These are phyloP conservation scores for Biston betularia DNA, from an alignment of 2,888 invertebrate species.

Conservation along the genomic window DNA sequence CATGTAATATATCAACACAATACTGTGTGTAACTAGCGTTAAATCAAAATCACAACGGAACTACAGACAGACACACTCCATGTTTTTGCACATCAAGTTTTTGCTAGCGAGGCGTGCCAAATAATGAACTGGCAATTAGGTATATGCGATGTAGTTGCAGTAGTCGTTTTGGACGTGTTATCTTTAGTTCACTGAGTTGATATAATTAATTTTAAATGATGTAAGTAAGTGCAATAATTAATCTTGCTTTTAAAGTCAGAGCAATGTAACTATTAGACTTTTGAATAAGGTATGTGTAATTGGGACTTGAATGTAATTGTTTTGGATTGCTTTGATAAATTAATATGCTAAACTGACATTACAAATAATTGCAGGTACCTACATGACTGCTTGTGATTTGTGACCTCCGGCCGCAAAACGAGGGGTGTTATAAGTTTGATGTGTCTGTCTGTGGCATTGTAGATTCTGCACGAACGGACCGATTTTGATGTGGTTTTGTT, in stretches of 20 bases:
- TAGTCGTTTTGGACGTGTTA: conserved; percentile 11
- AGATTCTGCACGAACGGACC: too few species aligned
- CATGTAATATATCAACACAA: conserved; percentile 28
- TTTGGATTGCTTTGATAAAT: too few species aligned
- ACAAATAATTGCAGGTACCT: too few species aligned
- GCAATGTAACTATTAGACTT: too few species aligned
- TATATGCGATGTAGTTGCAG: conserved; percentile 10
- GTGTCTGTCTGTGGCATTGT: too few species aligned
- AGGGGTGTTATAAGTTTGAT: too few species aligned
- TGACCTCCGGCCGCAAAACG: too few species aligned
- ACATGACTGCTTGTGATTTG: too few species aligned
- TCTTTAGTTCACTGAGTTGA: neutral
- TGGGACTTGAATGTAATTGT: too few species aligned
- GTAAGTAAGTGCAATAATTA: neutral
- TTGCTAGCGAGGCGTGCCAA: conserved; percentile 28
- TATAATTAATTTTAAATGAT: neutral
- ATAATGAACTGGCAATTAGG: conserved; percentile 31
- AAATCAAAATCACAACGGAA: conserved; percentile 36
- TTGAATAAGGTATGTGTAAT: too few species aligned
- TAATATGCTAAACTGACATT: too few species aligned
- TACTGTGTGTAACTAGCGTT: conserved; percentile 29
- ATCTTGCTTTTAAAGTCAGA: neutral
- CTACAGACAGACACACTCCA: conserved; percentile 11
- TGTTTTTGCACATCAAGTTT: conserved; percentile 33
- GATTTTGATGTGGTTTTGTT: too few species aligned